These are phyloP conservation scores for Caenorhabditis doughertyi DNA, from an alignment of 2,888 invertebrate genomes.

Conservation along the genomic window DNA sequence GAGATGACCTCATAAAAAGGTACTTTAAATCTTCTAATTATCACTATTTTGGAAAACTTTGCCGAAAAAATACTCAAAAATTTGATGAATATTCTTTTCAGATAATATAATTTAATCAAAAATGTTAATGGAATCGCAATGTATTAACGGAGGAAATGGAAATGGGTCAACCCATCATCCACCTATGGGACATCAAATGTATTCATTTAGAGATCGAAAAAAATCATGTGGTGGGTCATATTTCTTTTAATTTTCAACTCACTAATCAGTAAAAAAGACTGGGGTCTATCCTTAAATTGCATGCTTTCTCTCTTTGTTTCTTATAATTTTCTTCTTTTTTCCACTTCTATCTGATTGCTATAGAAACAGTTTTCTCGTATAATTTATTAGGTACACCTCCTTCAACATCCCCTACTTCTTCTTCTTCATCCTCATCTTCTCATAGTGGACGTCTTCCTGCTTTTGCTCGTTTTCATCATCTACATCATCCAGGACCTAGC, in stretches of 20 bases:
- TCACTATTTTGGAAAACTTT: no score
- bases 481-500: conserved; percentile 40
- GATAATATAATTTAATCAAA: neutral
- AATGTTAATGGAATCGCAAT: conserved; percentile 61
- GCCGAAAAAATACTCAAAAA: neutral
- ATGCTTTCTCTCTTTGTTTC: conserved; percentile 30
- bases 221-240: conserved; percentile 58
- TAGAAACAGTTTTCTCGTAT: no score
- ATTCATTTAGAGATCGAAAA: conserved; percentile 54
- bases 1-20: no score
- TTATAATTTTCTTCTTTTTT: no score
- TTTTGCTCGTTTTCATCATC: conserved; percentile 27
- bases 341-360: no score
- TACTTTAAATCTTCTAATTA: no score
- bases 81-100: neutral
- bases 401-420: neutral
- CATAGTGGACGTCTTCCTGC: conserved; percentile 38
- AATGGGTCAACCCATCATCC: conserved; percentile 17
- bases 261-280: no score
- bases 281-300: neutral
- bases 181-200: conserved; percentile 20
- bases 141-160: conserved; percentile 7
- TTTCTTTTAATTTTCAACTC: neutral
- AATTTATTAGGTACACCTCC: conserved; percentile 35
- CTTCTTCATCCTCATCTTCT: conserved; percentile 18